These are phyloP conservation scores for Halcyon senegalensis DNA, from an alignment of 2,113 vertebrate genomes.

Conservation along the genomic window DNA sequence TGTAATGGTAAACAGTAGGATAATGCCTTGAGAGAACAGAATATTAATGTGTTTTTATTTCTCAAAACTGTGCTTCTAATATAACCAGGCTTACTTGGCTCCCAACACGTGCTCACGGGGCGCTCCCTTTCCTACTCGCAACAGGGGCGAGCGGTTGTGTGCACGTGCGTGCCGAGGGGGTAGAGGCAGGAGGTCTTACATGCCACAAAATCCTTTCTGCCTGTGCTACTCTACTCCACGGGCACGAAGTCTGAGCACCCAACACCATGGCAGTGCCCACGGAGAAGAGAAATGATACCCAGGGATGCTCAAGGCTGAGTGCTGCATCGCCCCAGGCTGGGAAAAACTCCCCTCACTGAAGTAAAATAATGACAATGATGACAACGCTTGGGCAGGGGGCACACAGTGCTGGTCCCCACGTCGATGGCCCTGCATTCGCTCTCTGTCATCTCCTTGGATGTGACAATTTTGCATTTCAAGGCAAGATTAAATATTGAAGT, in stretches of 20 bases:
- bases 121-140: neutral
- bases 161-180: neutral
- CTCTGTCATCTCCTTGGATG: conserved; percentile 21
- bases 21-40: conserved; percentile 68
- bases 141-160: neutral
- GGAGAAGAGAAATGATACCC: accelerated
- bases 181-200: neutral
- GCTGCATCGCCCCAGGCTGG: neutral
- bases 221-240: neutral
- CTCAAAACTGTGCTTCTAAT: conserved; percentile 47
- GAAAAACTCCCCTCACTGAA: neutral
- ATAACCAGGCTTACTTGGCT: conserved; percentile 33
- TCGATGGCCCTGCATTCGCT: neutral
- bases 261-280: neutral
- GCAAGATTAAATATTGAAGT: conserved; percentile 71
- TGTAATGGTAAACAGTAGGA: conserved; percentile 67
- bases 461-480: conserved; percentile 61
- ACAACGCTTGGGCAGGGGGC: neutral
- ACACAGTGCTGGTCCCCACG: neutral
- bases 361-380: neutral
- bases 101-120: neutral
- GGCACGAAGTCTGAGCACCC: neutral
- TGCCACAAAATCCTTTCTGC: neutral
- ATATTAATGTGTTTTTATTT: conserved; percentile 72
- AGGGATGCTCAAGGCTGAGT: neutral